phyloP scores from a whole-genome alignment of 2,888 invertebrate genomes.

The Monochamus alternatus region DNA sequence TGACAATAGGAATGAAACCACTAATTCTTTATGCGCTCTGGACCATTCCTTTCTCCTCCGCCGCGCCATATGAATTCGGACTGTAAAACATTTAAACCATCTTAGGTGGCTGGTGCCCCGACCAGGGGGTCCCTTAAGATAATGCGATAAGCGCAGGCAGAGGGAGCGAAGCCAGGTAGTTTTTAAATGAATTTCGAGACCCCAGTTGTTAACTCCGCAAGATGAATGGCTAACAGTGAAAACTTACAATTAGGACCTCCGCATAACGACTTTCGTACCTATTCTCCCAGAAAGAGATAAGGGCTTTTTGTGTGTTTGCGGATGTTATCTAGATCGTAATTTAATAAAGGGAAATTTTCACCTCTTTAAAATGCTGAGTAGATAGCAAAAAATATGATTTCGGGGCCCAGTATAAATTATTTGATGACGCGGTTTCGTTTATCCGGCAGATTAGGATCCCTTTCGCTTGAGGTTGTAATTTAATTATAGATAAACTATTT shows the following conservation, averaged over 20 bases:
- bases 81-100: conserved; percentile 32
- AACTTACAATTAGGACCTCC: conserved; percentile 68
- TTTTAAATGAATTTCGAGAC: conserved; percentile 66
- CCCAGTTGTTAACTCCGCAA: conserved; percentile 68
- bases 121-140: conserved; percentile 37
- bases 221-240: conserved; percentile 68
- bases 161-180: conserved; percentile 67
- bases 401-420: conserved; percentile 39
- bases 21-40: conserved; percentile 20
- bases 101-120: conserved; percentile 31
- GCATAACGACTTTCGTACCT: conserved; percentile 63
- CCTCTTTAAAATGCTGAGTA: conserved; percentile 48
- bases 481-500: conserved; percentile 26
- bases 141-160: conserved; percentile 40
- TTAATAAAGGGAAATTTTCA: conserved; percentile 55
- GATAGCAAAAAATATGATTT: conserved; percentile 45
- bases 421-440: conserved; percentile 37
- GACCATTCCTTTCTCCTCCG: neutral
- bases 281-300: conserved; percentile 67
- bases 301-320: conserved; percentile 61
- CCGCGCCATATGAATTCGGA: conserved; percentile 25
- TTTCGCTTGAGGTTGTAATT: neutral
- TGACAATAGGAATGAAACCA: conserved; percentile 28
- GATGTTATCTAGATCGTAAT: conserved; percentile 51
- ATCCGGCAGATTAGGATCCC: conserved; percentile 18